Evolutionary conservation across 1,140 invertebrate species (phyloP).

Genomic region (Nomia melanderi): DNA sequence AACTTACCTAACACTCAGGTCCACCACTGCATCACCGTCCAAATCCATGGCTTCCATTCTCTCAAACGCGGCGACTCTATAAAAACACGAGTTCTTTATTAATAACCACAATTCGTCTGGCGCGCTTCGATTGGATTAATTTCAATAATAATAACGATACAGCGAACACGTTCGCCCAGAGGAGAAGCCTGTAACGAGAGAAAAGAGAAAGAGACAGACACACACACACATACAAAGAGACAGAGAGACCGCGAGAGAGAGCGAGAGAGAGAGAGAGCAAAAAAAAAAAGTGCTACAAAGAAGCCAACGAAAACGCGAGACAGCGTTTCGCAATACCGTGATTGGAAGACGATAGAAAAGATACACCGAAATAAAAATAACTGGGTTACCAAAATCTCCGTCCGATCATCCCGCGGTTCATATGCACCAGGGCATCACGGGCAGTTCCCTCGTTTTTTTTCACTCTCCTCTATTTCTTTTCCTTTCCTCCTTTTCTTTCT

Average conservation of each 20-base stretch:
- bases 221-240: no score
- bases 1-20: slow-evolving; percentile 88
- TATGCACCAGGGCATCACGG: slow-evolving; percentile 26
- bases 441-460: slow-evolving; percentile 11
- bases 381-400: slow-evolving; percentile 54
- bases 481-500: no score
- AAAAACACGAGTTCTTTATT: slow-evolving; percentile 41
- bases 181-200: no score
- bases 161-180: neutral
- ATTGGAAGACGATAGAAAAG: slow-evolving; percentile 37
- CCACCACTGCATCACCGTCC: slow-evolving; percentile 86
- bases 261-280: neutral
- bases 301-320: neutral
- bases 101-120: slow-evolving; percentile 31
- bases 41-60: slow-evolving; percentile 84
- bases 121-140: slow-evolving; percentile 38
- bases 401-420: slow-evolving; percentile 41
- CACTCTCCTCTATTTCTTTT: no score
- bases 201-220: no score
- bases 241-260: no score
- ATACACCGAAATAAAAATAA: slow-evolving; percentile 47
- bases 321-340: slow-evolving; percentile 17
- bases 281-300: slow-evolving; percentile 19
- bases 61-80: slow-evolving; percentile 45
- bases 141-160: slow-evolving; percentile 37